A percentile compares a stretch with the other conserved stretches of the same genome.
phyloP scores from a whole-genome alignment of 2,113 vertebrate genomes.

The Geococcyx californianus region DNA sequence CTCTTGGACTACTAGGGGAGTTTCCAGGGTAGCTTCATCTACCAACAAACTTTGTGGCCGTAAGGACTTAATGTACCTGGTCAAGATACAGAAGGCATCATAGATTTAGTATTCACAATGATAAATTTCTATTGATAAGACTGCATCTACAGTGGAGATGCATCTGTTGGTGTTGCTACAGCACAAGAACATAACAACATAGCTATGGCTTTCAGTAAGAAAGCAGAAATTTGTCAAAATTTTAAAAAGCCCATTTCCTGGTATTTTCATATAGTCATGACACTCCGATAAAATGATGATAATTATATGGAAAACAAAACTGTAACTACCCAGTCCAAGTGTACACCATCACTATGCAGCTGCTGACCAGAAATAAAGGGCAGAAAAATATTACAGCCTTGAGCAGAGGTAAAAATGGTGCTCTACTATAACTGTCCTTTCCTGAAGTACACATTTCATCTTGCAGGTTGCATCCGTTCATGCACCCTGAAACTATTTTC shows the following conservation, averaged over 20 bases:
- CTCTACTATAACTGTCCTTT: not conserved
- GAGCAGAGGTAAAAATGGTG: too few species aligned
- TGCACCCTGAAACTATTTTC: not conserved
- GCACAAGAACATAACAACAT: accelerated
- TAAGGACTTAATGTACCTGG: not conserved
- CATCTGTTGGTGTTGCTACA: not conserved
- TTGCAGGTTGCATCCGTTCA: too few species aligned
- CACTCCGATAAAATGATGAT: not conserved
- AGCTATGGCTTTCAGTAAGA: not conserved
- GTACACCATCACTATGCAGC: not conserved
- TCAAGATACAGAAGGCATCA: not conserved
- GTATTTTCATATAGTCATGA: not conserved
- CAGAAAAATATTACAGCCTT: not conserved
- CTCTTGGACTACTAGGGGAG: not conserved
- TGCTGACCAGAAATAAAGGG: not conserved
- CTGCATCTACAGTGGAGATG: accelerated
- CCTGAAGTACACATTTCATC: not conserved
- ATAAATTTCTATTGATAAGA: not conserved
- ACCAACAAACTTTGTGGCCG: not conserved
- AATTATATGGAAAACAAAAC: not conserved
- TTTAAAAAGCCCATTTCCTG: not conserved
- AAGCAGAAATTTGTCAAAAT: not conserved
- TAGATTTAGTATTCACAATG: not conserved
- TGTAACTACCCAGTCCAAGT: not conserved
- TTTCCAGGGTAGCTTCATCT: not conserved